Evolutionary conservation across 2,113 vertebrate species (phyloP), one percentile per base, ranked within the genome.

Genomic region (Lynx canadensis): DNA sequence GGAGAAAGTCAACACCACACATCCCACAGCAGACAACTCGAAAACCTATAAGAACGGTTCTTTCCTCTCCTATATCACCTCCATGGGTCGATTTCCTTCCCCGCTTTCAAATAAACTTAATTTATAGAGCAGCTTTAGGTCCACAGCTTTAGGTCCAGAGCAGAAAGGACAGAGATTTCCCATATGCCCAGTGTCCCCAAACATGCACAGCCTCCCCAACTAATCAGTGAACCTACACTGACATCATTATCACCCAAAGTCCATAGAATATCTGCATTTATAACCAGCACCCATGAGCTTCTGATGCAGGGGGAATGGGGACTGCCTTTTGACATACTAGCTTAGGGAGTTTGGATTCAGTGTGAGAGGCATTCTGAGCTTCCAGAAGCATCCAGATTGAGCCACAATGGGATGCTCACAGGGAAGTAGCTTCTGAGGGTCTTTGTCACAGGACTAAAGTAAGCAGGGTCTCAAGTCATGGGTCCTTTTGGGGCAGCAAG

Each of bases 171-270:
- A n/a, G 38, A 48, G 38, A 29, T 27, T 52, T 80, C 12, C 41
- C 55, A 5, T 12, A 3, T 18, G 41, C 31, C 3, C 25, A 0
- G 7, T 45, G 1, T 19, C 36, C n/a, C 4, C 7, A 0, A 21
- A 13, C 5, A 7, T 7, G 16, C 52, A 27, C 52, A 15, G 41
- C 16, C 14, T 36, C 25, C 27, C 21, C 21, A 9, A 11, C 48
- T 38, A 19, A 33, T 11, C 11, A 2, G 18, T 5, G 25, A 45
- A 29, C 25, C 11, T 19, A 0, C 0, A 3, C 2, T 1, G 38
- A 27, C 16, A 8, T 31, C 33, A 2, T 63, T 45, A 3, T 29
- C 38, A 73, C 81, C n/a, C 48, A 29, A 4, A 81, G 45, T 79
- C 33, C 73, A 15, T 19, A 18, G 50, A 25, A 13, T 15, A 50